Conservation (phyloP, 2,888 invertebrate species). For the Himalopsyche japonica region DNA sequence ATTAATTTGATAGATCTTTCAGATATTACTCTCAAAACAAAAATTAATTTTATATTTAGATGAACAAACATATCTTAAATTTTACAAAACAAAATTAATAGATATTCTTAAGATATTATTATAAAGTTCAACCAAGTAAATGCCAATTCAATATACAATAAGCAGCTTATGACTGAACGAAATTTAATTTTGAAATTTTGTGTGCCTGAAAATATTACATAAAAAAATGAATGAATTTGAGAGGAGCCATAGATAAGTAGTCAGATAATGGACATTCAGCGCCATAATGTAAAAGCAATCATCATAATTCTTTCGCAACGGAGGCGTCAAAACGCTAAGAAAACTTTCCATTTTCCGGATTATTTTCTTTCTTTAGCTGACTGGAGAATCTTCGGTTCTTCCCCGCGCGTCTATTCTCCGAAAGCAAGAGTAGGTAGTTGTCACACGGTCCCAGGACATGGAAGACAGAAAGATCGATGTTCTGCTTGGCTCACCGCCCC, state of each 20-base stretch:
- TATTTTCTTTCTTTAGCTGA: background rate
- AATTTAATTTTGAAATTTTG: background rate
- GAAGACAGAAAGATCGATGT: slow-evolving; percentile 40
- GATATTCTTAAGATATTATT: too few species aligned
- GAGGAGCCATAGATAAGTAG: background rate
- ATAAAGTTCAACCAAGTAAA: too few species aligned
- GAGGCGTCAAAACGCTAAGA: slow-evolving; percentile 14
- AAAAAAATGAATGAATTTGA: background rate
- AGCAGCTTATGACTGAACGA: too few species aligned
- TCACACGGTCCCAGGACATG: slow-evolving; percentile 35
- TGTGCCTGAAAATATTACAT: background rate
- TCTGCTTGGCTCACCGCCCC: slow-evolving; percentile 16
- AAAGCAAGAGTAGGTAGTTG: slow-evolving; percentile 28
- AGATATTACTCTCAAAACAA: too few species aligned
- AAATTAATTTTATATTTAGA: too few species aligned
- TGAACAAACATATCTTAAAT: too few species aligned
- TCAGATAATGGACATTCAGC: background rate
- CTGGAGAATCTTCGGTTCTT: slow-evolving; percentile 1
- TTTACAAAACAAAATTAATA: too few species aligned
- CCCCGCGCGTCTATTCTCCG: background rate
- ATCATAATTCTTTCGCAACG: slow-evolving; percentile 21
- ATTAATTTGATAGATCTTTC: too few species aligned
- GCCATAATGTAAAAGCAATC: slow-evolving; percentile 26
- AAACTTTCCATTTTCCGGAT: slow-evolving; percentile 19
- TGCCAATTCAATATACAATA: too few species aligned